Evolutionary conservation across 1,140 invertebrate species (phyloP).

Genomic region (Heliconius hermathena): DNA sequence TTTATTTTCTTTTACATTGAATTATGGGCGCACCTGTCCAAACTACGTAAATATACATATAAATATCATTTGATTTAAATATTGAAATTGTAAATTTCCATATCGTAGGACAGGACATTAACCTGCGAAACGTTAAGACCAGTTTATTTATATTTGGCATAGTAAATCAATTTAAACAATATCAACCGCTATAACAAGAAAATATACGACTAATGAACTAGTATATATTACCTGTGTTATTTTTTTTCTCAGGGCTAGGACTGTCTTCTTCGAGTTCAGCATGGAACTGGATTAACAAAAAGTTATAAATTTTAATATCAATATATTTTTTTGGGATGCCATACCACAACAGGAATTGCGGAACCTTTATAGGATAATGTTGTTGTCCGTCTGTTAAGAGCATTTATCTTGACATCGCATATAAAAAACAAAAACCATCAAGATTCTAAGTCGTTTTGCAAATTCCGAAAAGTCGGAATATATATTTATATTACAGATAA

Average conservation of each 20-base stretch:
- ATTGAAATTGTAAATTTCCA: slow-evolving; percentile 2
- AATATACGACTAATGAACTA: background rate
- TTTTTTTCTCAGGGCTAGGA: slow-evolving; percentile 8
- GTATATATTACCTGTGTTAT: background rate
- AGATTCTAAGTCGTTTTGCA: too few relatives aligned
- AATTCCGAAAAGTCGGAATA: too few relatives aligned
- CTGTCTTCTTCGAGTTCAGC: slow-evolving; percentile 82
- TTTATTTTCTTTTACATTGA: background rate
- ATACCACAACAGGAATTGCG: too few relatives aligned
- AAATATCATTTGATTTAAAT: background rate
- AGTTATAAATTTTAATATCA: too few relatives aligned
- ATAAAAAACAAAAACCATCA: too few relatives aligned
- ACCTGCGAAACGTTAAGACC: background rate
- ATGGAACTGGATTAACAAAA: slow-evolving; percentile 83
- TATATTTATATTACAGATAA: too few relatives aligned
- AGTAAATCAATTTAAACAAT: slow-evolving; percentile 13
- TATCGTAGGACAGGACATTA: background rate
- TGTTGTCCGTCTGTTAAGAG: too few relatives aligned
- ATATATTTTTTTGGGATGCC: too few relatives aligned
- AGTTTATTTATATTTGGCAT: background rate
- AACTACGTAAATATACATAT: background rate
- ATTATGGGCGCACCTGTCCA: background rate
- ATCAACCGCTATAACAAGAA: background rate
- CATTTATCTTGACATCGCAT: too few relatives aligned
- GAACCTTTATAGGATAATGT: too few relatives aligned